These are phyloP conservation scores for Branchipolynoe longqiensis DNA, from an alignment of 2,888 invertebrate species.

Conservation along the genomic window DNA sequence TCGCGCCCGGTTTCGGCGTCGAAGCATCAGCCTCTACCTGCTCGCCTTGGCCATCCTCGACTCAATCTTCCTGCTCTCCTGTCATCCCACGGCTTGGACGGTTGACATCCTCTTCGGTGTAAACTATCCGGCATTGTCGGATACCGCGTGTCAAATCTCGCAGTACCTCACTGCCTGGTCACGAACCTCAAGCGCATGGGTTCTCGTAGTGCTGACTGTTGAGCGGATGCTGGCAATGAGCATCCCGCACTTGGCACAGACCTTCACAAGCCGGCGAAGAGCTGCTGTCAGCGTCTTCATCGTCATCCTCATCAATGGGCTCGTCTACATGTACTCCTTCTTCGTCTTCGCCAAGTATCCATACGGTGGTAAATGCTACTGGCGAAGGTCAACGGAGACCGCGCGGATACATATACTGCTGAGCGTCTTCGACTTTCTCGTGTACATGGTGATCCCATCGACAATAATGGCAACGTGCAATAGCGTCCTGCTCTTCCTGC, in stretches of 20 bases:
- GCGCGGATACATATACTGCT: neutral
- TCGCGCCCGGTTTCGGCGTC: neutral
- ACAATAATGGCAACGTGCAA: slow-evolving; percentile 23
- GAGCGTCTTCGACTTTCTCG: neutral
- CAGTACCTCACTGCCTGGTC: neutral
- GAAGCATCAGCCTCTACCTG: slow-evolving; percentile 17
- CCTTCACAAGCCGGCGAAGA: neutral
- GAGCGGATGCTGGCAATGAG: slow-evolving; percentile 26
- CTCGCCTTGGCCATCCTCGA: neutral
- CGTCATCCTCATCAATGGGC: neutral
- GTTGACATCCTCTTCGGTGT: slow-evolving; percentile 11
- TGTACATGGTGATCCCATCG: neutral
- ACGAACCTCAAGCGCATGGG: slow-evolving; percentile 10
- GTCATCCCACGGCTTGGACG: slow-evolving; percentile 7
- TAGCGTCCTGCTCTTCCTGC: neutral
- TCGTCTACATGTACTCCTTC: neutral
- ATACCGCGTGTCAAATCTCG: neutral
- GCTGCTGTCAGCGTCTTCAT: neutral
- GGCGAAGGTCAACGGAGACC: neutral
- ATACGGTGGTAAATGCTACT: neutral
- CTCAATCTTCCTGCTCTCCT: neutral
- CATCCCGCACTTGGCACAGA: neutral
- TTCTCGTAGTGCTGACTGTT: neutral
- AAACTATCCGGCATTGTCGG: neutral
- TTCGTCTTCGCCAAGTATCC: neutral